phyloP scores from a whole-genome alignment of 2,888 invertebrate genomes.

The Tachina lurida region DNA sequence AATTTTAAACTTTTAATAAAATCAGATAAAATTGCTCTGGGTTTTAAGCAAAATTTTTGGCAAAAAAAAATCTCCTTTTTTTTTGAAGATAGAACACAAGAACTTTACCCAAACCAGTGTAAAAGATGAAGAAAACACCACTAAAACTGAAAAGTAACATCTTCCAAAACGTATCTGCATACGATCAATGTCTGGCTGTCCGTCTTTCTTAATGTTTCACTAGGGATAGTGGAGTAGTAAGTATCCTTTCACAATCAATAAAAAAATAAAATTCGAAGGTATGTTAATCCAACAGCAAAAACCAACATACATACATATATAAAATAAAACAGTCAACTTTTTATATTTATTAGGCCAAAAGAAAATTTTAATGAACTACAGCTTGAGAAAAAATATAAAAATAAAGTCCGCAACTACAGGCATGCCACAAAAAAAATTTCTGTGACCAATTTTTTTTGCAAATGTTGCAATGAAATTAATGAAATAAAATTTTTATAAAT shows the following conservation, averaged over 20 bases:
- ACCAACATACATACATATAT: conserved; percentile 12
- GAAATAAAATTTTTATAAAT: conserved; percentile 68
- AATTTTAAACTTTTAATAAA: conserved; percentile 69
- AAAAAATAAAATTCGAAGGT: conserved; percentile 62
- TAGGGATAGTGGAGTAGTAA: conserved; percentile 40
- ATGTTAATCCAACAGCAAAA: conserved; percentile 35
- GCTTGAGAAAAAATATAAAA: conserved; percentile 71
- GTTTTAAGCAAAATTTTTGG: conserved; percentile 22
- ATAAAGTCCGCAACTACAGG: conserved; percentile 45
- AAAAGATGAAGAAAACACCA: conserved; percentile 8
- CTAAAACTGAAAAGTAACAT: conserved; percentile 35
- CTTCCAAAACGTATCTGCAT: conserved; percentile 62
- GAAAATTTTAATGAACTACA: conserved; percentile 81
- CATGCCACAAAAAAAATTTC: conserved; percentile 44
- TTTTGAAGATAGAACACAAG: neutral
- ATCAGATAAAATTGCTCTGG: conserved; percentile 63
- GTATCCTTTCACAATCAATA: conserved; percentile 62
- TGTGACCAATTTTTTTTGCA: conserved; percentile 64
- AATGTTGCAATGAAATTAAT: conserved; percentile 68
- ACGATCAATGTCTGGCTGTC: conserved; percentile 67
- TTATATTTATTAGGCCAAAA: conserved; percentile 81
- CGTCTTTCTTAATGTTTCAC: conserved; percentile 58
- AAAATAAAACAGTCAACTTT: conserved; percentile 67
- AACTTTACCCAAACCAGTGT: conserved; percentile 17
- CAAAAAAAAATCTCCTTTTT: conserved; percentile 2